phyloP scores from a whole-genome alignment of 2,113 vertebrate genomes.

The Neolamprologus sp. region DNA sequence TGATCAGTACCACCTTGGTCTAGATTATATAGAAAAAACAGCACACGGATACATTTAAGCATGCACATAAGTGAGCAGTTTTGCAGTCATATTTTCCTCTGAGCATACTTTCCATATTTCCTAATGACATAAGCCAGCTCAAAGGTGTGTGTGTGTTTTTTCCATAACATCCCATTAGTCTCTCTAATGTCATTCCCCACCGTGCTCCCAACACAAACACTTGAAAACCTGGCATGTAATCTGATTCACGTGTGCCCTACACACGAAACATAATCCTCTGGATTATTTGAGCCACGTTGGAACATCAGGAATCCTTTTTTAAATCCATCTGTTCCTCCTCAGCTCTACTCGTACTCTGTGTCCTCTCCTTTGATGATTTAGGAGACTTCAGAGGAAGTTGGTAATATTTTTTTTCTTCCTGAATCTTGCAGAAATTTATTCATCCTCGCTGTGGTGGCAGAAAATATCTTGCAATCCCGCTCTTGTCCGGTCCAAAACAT shows the following conservation, averaged over 20 bases:
- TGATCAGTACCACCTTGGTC: background rate
- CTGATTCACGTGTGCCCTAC: background rate
- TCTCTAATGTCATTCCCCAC: slow-evolving; percentile 10
- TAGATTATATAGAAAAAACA: background rate
- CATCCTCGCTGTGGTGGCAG: background rate
- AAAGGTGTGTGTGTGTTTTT: background rate
- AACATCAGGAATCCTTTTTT: background rate
- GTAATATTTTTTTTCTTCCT: background rate
- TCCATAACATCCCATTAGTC: slow-evolving; percentile 22
- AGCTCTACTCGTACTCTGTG: background rate
- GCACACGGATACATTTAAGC: background rate
- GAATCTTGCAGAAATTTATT: background rate
- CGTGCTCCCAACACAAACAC: background rate
- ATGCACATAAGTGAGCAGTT: background rate
- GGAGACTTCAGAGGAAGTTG: background rate
- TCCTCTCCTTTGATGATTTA: background rate
- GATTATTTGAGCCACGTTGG: background rate
- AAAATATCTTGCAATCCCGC: background rate
- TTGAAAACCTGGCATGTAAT: background rate
- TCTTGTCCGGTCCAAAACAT: background rate
- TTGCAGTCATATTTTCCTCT: slow-evolving; percentile 32
- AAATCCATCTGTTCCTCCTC: background rate
- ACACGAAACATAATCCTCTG: background rate
- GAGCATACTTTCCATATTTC: slow-evolving; percentile 45
- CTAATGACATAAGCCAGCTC: slow-evolving; percentile 35